These are phyloP conservation scores for Sisyra terminalis DNA, from an alignment of 2,888 invertebrate genomes.

Conservation along the genomic window DNA sequence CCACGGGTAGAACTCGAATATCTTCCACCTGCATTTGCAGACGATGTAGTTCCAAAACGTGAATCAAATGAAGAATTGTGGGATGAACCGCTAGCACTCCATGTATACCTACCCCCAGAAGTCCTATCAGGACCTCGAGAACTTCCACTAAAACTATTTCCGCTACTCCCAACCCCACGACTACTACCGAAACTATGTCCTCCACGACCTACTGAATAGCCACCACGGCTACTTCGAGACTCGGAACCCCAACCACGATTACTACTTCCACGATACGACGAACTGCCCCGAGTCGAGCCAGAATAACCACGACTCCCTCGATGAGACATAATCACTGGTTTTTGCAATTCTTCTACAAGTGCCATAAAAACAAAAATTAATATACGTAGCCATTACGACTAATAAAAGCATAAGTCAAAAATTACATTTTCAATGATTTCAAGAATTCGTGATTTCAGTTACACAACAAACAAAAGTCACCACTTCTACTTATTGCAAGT, in stretches of 20 bases:
- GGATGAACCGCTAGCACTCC: constrained; percentile 2
- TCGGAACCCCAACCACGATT: constrained; percentile 16
- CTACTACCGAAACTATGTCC: neutral
- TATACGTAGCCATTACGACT: too few relatives aligned
- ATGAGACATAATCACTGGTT: neutral
- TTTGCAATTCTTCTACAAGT: too few relatives aligned
- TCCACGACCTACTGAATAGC: constrained; percentile 6
- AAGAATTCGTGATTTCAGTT: too few relatives aligned
- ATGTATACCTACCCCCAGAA: constrained; percentile 6
- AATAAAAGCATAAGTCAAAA: too few relatives aligned
- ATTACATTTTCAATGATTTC: too few relatives aligned
- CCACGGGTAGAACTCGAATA: constrained; percentile 4
- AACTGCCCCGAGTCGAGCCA: constrained; percentile 14
- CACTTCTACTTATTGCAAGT: too few relatives aligned
- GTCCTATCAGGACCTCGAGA: constrained; percentile 1
- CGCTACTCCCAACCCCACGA: neutral
- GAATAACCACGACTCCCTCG: constrained; percentile 13
- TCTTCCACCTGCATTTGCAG: neutral
- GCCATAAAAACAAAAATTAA: too few relatives aligned
- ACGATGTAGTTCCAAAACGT: constrained; percentile 16
- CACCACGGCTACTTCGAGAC: constrained; percentile 15
- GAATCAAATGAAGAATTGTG: constrained; percentile 19
- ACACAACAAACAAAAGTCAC: too few relatives aligned
- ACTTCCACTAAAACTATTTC: constrained; percentile 1
- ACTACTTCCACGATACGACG: constrained; percentile 18